Base-by-base conservation (phyloP, 2,888 invertebrate genomes). In the Rapana venosa region DNA sequence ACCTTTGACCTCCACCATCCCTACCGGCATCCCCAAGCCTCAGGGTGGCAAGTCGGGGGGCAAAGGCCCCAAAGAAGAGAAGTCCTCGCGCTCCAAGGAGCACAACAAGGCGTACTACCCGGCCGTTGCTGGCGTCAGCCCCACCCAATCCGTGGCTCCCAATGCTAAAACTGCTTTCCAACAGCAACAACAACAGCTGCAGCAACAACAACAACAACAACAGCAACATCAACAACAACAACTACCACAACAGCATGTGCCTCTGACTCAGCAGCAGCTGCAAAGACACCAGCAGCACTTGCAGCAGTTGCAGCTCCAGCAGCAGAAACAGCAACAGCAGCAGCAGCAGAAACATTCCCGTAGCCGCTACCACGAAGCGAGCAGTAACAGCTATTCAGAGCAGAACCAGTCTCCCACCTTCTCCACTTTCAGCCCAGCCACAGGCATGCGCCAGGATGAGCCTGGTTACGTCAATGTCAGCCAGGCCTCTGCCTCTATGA, bases 41-140 rank as follows among this genome's bases (percentile, higher is more conserved):
- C 90, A 88, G 66, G 87, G 87, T 22, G 88, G 35, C 61, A 90
- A 89, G 70, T 84, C 89, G 0, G 79, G 87, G 8, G 84, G 90
- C 30, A 91, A 90, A 20, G 11, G 58, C n/a, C 81, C 89, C 56
- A 94, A 94, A 90, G 95, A 95, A 86, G 95, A 95, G 81, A 94
- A 94, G 90, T 92, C 92, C 81, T 88, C 91, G 87, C 84, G 92
- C 79, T 87, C 66, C n/a, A 90, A 90, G 84, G 91, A 92, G 83
- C 90, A 91, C 79, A 90, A 89, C 85, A 92, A 92, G 85, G 90
- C 91, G 56, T 90, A 91, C 47, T 92, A 90, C 90, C 90, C 90
- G 66, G 90, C 89, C 15, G 90, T 92, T 77, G 90, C 91, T 36
- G 92, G 91, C 11, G 87, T 89, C 47, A 89, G 81, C 32, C 87